Evolutionary conservation across 2,888 invertebrate genomes (phyloP).

Genomic region (Chelonus formosanus): DNA sequence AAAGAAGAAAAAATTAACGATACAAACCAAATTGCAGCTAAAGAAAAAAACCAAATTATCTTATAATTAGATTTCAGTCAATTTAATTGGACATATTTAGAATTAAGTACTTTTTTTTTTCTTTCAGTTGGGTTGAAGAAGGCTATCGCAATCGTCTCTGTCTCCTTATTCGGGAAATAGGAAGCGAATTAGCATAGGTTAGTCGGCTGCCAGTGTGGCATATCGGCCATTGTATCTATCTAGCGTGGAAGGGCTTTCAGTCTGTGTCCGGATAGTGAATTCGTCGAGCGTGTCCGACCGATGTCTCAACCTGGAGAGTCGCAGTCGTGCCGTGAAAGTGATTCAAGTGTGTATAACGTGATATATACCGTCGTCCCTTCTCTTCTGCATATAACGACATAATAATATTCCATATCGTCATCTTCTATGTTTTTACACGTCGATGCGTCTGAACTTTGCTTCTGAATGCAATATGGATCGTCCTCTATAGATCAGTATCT

Average conservation of each 20-base stretch:
- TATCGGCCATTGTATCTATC: slow-evolving; percentile 33
- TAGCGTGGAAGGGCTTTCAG: slow-evolving; percentile 41
- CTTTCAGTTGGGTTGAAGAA: slow-evolving; percentile 12
- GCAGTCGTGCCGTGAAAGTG: slow-evolving; percentile 49
- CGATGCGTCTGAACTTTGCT: slow-evolving; percentile 38
- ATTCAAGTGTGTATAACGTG: slow-evolving; percentile 35
- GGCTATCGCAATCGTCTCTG: slow-evolving; percentile 24
- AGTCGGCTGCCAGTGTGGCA: slow-evolving; percentile 21
- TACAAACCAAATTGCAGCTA: too few species aligned
- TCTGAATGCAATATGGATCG: too few species aligned
- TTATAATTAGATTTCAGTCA: background rate
- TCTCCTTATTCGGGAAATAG: slow-evolving; percentile 47
- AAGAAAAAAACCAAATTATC: too few species aligned
- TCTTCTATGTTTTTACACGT: slow-evolving; percentile 53
- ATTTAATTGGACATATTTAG: slow-evolving; percentile 24
- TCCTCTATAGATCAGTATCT: too few species aligned
- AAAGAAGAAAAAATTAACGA: slow-evolving; percentile 11
- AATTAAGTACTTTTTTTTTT: background rate
- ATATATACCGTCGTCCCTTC: slow-evolving; percentile 19
- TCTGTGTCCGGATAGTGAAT: slow-evolving; percentile 44
- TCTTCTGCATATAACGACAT: slow-evolving; percentile 18
- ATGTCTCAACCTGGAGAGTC: slow-evolving; percentile 54
- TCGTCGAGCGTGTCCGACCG: slow-evolving; percentile 54
- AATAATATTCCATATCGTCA: slow-evolving; percentile 36
- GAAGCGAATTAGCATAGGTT: slow-evolving; percentile 52